Evolutionary conservation across 2,888 invertebrate species (phyloP).

Genomic region (Patella caerulea): DNA sequence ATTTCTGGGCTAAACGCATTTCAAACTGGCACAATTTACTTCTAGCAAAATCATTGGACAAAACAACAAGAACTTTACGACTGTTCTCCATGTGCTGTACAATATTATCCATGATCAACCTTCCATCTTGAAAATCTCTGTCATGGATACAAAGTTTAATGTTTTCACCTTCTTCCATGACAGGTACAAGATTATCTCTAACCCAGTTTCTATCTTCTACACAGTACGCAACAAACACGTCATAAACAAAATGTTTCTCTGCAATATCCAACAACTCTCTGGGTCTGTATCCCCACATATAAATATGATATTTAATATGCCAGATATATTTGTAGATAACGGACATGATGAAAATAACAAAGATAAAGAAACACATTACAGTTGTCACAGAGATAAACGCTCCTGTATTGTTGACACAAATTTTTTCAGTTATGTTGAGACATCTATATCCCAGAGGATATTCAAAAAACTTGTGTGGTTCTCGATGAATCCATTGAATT

Average conservation of each 20-base stretch:
- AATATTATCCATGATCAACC: constrained; percentile 81
- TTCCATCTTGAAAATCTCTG: constrained; percentile 81
- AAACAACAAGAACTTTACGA: constrained; percentile 77
- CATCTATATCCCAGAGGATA: background rate
- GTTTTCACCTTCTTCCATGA: constrained; percentile 75
- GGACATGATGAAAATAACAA: background rate
- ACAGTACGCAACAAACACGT: constrained; percentile 81
- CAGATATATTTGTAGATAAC: background rate
- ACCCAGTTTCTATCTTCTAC: constrained; percentile 80
- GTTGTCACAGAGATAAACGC: background rate
- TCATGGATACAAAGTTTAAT: constrained; percentile 78
- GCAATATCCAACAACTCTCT: constrained; percentile 72
- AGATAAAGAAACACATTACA: background rate
- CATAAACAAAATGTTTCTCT: constrained; percentile 73
- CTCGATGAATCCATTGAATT: constrained; percentile 27
- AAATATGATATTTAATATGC: background rate
- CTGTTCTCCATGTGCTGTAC: constrained; percentile 81
- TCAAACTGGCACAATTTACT: constrained; percentile 84
- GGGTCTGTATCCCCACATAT: background rate
- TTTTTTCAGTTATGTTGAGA: background rate
- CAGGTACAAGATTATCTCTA: constrained; percentile 77
- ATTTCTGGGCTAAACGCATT: constrained; percentile 80
- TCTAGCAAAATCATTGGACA: constrained; percentile 77
- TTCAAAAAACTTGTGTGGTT: constrained; percentile 6
- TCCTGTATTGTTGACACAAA: background rate